phyloP scores from a whole-genome alignment of 2,888 invertebrate species.

The Pyrrhosoma nymphula region DNA sequence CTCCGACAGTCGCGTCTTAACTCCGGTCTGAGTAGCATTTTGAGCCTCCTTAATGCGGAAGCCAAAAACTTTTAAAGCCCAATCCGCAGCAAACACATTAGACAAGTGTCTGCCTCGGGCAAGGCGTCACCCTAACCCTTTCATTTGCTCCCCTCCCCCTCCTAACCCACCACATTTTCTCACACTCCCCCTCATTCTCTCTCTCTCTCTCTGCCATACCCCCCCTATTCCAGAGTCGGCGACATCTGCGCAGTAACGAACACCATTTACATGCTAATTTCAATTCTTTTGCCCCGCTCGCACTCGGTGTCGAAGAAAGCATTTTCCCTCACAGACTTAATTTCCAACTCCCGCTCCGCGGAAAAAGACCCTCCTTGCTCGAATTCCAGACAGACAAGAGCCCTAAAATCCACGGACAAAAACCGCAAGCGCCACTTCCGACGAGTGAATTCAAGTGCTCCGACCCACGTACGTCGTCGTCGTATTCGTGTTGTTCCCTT shows the following conservation, averaged over 20 bases:
- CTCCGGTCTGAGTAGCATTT: not conserved
- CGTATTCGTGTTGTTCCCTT: not conserved
- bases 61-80: not conserved
- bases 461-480: not conserved
- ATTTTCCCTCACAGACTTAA: not conserved
- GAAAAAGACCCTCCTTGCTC: not conserved
- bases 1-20: not conserved
- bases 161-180: not conserved
- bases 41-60: not conserved
- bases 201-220: not conserved
- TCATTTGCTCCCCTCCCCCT: not conserved
- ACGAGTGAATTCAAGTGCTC: not conserved
- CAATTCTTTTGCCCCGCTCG: not conserved
- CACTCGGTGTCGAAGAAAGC: not conserved
- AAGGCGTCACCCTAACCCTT: not conserved
- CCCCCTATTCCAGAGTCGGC: not conserved
- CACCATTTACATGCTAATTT: conserved; percentile 32
- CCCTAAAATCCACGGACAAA: not conserved
- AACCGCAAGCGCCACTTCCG: not conserved
- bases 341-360: not conserved
- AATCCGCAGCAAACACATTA: not conserved
- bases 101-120: not conserved
- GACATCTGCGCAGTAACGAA: conserved; percentile 7
- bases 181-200: not conserved
- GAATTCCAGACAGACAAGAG: not conserved